Percentiles rank a stretch among this genome's conserved stretches.
phyloP scores from a whole-genome alignment of 1,140 invertebrate species.

The Dysdera silvatica region DNA sequence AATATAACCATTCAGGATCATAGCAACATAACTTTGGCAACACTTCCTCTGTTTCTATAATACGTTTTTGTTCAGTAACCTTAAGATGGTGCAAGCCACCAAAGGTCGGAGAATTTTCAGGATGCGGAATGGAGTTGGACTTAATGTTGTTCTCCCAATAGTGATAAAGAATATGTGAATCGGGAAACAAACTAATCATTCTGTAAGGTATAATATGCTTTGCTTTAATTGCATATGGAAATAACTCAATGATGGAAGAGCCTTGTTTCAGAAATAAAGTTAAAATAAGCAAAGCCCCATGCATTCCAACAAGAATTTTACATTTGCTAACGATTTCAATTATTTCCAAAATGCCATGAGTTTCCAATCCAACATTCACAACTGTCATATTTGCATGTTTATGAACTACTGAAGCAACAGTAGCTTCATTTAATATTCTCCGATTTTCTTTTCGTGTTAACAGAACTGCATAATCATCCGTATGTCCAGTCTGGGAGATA shows the following conservation, averaged over 20 bases:
- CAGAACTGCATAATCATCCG: slow-evolving; percentile 35
- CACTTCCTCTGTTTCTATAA: slow-evolving; percentile 40
- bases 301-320: slow-evolving; percentile 42
- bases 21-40: slow-evolving; percentile 47
- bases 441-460: slow-evolving; percentile 46
- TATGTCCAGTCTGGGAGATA: not conserved
- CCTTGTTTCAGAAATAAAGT: slow-evolving; percentile 37
- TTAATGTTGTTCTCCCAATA: slow-evolving; percentile 45
- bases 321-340: slow-evolving; percentile 39
- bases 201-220: slow-evolving; percentile 47
- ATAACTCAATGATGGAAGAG: slow-evolving; percentile 40
- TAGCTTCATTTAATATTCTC: slow-evolving; percentile 48
- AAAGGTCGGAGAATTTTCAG: slow-evolving; percentile 38
- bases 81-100: slow-evolving; percentile 46
- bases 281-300: slow-evolving; percentile 41
- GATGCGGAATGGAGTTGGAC: slow-evolving; percentile 42
- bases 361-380: slow-evolving; percentile 38
- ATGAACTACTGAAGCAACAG: slow-evolving; percentile 39
- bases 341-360: slow-evolving; percentile 39
- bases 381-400: slow-evolving; percentile 37
- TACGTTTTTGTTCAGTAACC: slow-evolving; percentile 38
- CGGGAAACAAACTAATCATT: slow-evolving; percentile 41
- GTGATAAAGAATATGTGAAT: slow-evolving; percentile 42
- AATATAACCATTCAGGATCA: slow-evolving; percentile 49
- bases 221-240: slow-evolving; percentile 45